These are phyloP conservation scores for Euphonia xanthogaster DNA, from an alignment of 2,797 vertebrate genomes.

Conservation along the genomic window DNA sequence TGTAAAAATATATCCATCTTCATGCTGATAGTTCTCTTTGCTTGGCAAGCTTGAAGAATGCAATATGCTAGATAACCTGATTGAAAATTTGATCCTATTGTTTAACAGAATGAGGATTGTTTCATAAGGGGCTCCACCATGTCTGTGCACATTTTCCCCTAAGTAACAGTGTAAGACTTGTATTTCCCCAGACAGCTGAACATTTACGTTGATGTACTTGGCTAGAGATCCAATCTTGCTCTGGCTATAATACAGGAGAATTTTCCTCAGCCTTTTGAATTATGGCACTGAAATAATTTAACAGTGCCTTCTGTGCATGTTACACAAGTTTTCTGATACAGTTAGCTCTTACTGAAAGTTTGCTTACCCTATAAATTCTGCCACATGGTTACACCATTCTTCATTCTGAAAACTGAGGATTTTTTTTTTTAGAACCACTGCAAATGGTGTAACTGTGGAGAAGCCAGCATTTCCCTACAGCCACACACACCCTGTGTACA, in stretches of 20 bases:
- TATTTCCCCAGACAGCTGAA: conserved; percentile 68
- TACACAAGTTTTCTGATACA: conserved; percentile 61
- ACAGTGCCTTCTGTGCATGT: conserved; percentile 68
- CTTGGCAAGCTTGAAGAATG: conserved; percentile 58
- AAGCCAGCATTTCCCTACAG: not conserved
- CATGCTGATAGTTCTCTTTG: conserved; percentile 42
- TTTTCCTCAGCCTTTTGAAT: conserved; percentile 72
- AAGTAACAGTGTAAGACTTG: conserved; percentile 68
- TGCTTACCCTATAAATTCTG: conserved; percentile 69
- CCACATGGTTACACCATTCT: conserved; percentile 23
- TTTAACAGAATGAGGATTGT: conserved; percentile 72
- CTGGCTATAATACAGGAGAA: conserved; percentile 66
- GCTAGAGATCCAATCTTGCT: conserved; percentile 57
- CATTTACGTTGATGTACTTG: conserved; percentile 68
- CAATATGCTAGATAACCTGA: conserved; percentile 62
- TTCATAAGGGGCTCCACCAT: conserved; percentile 73
- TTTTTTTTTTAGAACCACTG: conserved; percentile 1
- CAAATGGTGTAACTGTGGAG: not conserved
- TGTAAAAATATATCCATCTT: conserved; percentile 61
- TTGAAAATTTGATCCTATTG: conserved; percentile 76
- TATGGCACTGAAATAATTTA: conserved; percentile 71
- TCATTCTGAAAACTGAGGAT: conserved; percentile 14
- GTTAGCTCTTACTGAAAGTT: conserved; percentile 58
- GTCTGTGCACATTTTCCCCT: conserved; percentile 73
- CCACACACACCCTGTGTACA: not conserved